Conservation (phyloP, 2,797 vertebrate species). For the Parambassis ranga region DNA sequence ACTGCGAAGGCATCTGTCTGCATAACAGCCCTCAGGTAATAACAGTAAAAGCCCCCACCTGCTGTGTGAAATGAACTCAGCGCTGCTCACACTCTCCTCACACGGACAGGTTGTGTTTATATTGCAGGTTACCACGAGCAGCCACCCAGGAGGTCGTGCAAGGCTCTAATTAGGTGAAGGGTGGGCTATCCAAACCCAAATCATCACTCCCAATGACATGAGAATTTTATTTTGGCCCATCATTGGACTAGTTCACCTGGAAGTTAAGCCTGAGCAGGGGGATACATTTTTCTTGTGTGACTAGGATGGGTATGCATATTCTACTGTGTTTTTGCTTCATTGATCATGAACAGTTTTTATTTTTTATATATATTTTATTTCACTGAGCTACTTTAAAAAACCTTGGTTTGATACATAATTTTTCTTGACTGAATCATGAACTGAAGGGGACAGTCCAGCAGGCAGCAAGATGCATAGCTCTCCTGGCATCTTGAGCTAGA, state of each 20-base stretch:
- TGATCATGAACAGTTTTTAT: too few relatives aligned
- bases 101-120: conserved; percentile 62
- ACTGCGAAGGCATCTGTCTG: conserved; percentile 77
- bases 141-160: conserved; percentile 51
- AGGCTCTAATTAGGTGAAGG: conserved; percentile 69
- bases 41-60: conserved; percentile 70
- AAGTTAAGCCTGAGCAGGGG: conserved; percentile 22
- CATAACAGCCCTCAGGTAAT: conserved; percentile 73
- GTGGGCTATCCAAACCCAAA: conserved; percentile 55
- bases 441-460: conserved; percentile 4
- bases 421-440: conserved; percentile 8
- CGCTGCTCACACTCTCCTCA: conserved; percentile 50
- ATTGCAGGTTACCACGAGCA: conserved; percentile 48
- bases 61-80: conserved; percentile 62
- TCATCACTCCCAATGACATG: conserved; percentile 29
- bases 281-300: conserved; percentile 27
- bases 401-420: too few relatives aligned
- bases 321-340: too few relatives aligned
- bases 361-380: too few relatives aligned
- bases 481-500: conserved; percentile 27
- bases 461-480: conserved; percentile 48
- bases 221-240: conserved; percentile 37
- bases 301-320: too few relatives aligned
- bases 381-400: too few relatives aligned
- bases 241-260: conserved; percentile 37